These are phyloP conservation scores for Sardina pilchardus DNA, from an alignment of 2,113 vertebrate species.

Conservation along the genomic window DNA sequence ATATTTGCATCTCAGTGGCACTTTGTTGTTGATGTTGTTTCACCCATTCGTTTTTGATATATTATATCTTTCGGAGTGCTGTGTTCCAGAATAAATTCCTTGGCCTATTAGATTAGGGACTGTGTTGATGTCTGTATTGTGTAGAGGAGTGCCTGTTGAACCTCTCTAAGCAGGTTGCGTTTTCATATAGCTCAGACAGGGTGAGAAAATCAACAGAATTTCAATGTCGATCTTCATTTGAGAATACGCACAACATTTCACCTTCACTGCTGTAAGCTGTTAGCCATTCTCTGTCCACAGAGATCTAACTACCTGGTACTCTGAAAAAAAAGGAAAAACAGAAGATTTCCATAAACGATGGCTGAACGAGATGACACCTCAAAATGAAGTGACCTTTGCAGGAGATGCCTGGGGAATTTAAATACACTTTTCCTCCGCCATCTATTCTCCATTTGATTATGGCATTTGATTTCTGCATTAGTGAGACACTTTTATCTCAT, in stretches of 20 bases:
- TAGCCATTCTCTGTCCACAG: conserved; percentile 48
- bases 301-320: conserved; percentile 33
- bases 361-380: background rate
- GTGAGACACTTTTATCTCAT: background rate
- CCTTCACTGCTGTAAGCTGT: conserved; percentile 44
- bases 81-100: background rate
- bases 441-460: background rate
- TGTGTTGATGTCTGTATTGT: background rate
- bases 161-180: conserved; percentile 32
- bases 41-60: background rate
- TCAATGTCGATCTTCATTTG: conserved; percentile 36
- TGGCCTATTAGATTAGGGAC: background rate
- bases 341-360: conserved; percentile 26
- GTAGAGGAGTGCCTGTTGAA: background rate
- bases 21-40: background rate
- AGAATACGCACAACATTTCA: conserved; percentile 24
- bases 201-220: conserved; percentile 47
- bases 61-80: background rate
- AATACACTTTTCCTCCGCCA: background rate
- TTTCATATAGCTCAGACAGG: conserved; percentile 47
- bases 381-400: background rate
- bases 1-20: background rate
- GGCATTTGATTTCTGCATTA: background rate
- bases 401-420: background rate
- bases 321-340: background rate